Percentiles rank a stretch among this genome's conserved stretches.
phyloP scores from a whole-genome alignment of 1,140 invertebrate species.

The Acromyrmex heyeri region DNA sequence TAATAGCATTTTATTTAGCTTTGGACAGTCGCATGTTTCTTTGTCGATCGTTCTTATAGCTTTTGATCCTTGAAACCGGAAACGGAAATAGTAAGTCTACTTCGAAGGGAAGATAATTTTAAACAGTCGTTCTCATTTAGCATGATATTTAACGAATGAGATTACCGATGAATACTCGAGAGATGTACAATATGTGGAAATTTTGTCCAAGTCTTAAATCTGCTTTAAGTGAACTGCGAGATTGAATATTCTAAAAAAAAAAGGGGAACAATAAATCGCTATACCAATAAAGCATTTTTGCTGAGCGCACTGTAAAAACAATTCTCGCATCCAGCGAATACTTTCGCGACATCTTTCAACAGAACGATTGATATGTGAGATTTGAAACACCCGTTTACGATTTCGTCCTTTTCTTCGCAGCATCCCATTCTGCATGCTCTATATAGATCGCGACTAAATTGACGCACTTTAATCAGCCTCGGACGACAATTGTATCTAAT shows the following conservation, averaged over 20 bases:
- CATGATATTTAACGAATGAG: slow-evolving; percentile 15
- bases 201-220: slow-evolving; percentile 26
- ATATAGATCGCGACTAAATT: slow-evolving; percentile 36
- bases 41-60: slow-evolving; percentile 70
- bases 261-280: not conserved
- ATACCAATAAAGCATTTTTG: slow-evolving; percentile 33
- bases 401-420: slow-evolving; percentile 35
- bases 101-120: slow-evolving; percentile 9
- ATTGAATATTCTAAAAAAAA: slow-evolving; percentile 5
- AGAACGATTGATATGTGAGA: slow-evolving; percentile 74
- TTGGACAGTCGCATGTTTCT: slow-evolving; percentile 78
- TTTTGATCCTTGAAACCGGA: slow-evolving; percentile 83
- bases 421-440: not conserved
- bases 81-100: slow-evolving; percentile 73
- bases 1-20: slow-evolving; percentile 80
- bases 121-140: slow-evolving; percentile 7
- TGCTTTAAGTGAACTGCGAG: slow-evolving; percentile 32
- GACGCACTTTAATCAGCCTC: slow-evolving; percentile 31
- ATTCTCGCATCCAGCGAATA: slow-evolving; percentile 48
- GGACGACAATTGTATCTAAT: slow-evolving; percentile 49
- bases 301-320: slow-evolving; percentile 43
- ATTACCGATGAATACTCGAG: slow-evolving; percentile 1
- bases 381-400: slow-evolving; percentile 67
- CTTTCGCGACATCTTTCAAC: slow-evolving; percentile 60
- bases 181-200: slow-evolving; percentile 22